phyloP scores from a whole-genome alignment of 2,888 invertebrate genomes.

The Torymus aiolomorphi region DNA sequence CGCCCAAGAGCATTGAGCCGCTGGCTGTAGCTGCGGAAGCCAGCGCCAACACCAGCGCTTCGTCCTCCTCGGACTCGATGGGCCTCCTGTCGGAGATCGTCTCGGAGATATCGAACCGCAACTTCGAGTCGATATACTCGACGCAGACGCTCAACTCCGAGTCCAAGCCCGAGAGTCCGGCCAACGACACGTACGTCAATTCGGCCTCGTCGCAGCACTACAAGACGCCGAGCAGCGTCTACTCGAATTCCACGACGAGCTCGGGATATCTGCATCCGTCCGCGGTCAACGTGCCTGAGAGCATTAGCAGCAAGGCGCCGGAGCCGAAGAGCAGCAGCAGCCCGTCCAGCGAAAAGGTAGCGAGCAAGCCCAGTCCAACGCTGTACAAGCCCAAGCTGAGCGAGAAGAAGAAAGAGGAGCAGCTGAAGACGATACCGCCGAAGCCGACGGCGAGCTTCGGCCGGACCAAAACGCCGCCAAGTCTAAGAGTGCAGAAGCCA shows the following conservation, averaged over 20 bases:
- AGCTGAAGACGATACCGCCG: not conserved
- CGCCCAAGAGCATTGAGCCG: constrained; percentile 77
- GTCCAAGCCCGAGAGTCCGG: constrained; percentile 75
- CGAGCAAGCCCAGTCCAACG: constrained; percentile 41
- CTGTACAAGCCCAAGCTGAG: constrained; percentile 57
- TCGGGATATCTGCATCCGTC: constrained; percentile 86
- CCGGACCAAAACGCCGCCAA: constrained; percentile 66
- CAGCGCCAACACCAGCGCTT: constrained; percentile 56
- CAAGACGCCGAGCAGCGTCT: constrained; percentile 80
- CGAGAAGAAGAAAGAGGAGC: constrained; percentile 42
- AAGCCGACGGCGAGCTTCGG: constrained; percentile 64
- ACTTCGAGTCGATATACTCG: constrained; percentile 91
- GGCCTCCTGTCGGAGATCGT: constrained; percentile 91
- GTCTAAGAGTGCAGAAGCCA: constrained; percentile 43
- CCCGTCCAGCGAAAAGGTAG: no score
- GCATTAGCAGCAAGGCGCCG: no score
- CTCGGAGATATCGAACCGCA: constrained; percentile 89
- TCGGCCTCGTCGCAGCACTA: constrained; percentile 74
- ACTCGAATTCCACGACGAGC: constrained; percentile 80
- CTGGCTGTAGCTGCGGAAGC: constrained; percentile 65
- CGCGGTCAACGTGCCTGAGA: constrained; percentile 81
- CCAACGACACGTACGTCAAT: constrained; percentile 79
- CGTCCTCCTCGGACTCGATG: constrained; percentile 71
- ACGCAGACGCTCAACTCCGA: constrained; percentile 79
- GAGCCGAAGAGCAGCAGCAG: no score